Base-by-base conservation (phyloP, 2,888 invertebrate species). In the Spisula solida region DNA sequence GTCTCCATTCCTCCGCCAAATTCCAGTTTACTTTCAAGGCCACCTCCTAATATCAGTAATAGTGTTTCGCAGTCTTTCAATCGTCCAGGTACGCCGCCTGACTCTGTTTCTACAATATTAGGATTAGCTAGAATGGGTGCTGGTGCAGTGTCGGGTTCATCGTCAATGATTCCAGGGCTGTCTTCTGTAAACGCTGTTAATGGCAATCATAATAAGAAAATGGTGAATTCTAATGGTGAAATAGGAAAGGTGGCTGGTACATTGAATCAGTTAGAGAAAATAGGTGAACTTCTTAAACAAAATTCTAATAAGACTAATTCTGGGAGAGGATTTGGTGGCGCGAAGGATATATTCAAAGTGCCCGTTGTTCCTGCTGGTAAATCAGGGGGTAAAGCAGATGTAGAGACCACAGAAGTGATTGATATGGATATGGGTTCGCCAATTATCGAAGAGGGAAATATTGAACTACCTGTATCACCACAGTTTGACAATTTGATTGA, bases 371-470 rank as follows among this genome's bases (percentile, higher is more conserved):
- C 94, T n/a, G 88, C 85, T 16, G 82, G 56, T 12, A 89, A 88
- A 55, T 84, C 85, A 14, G 81, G 81, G 41, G 86, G 88, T 31
- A 93, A 92, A 91, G 80, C 86, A 79, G 92, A 90, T 16, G 87
- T 88, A 48, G 95, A 95, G 75, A 94, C 95, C 25, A 97, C 97
- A 66, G 98, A 98, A 93, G 97, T 97, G 16, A 94, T 97, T 81
- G 97, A 97, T 93, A 97, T 98, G 97, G 98, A 98, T 93, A 97
- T 98, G 96, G 98, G 98, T 6, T 96, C 96, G 25, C 96, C 96
- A 4, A 91, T 95, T 1, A 95, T 95, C 48, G 95, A 95, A 60
- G 95, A 95, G 48, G 94, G 93, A 66, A 94, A 94, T 86, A 93
- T 95, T 78, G 95, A 95, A 88, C 93, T 95, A 56, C 95, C 95